Base-by-base conservation (phyloP, 2,113 vertebrate genomes). In the Mungos mungo region DNA sequence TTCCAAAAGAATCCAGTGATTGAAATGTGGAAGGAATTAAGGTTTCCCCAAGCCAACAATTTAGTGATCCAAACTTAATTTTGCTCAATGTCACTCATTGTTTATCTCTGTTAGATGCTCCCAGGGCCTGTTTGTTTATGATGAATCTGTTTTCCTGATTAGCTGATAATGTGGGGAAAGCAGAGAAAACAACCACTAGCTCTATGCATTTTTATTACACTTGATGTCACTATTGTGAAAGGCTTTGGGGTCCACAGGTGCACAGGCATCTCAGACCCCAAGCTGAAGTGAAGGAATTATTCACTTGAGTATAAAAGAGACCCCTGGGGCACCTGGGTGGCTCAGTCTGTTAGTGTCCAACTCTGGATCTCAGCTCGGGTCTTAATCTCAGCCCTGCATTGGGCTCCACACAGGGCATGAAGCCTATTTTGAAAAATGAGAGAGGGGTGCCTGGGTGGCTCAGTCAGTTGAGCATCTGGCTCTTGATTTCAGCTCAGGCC, bases 1-100 rank as follows among this genome's bases (percentile, higher is more conserved):
- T 95, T 88, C 31, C 72, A 38, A 15, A 95, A 72, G 82, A 93
- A 47, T 83, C 7, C 71, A 54, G 25, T 47, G 63, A 81, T 7
- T 45, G 35, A 96, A 89, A 95, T 83, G 52, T 92, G 74, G 68
- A 97, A 92, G n/a, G 83, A 91, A 54, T 72, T 19, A 38, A 50
- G 47, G 41, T 18, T 63, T 92, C 35, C 54, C 65, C 45, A 74
- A 83, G 74, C 54, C 87, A 83, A 74, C 57, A 50, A 69, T 89
- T 54, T 18, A 63, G 72, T 85, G 41, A 93, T 85, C 6, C 13
- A 88, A 82, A 88, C 65, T 81, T 65, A 79, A 95, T n/a, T 57
- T 97, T 96, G 54, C 77, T 82, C 86, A 33, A 9, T 3, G 6
- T 87, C 92, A 69, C 14, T 83, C 68, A 45, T 23, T 19, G 79